These are phyloP conservation scores for Galeruca laticollis DNA, from an alignment of 2,888 invertebrate species.

Conservation along the genomic window DNA sequence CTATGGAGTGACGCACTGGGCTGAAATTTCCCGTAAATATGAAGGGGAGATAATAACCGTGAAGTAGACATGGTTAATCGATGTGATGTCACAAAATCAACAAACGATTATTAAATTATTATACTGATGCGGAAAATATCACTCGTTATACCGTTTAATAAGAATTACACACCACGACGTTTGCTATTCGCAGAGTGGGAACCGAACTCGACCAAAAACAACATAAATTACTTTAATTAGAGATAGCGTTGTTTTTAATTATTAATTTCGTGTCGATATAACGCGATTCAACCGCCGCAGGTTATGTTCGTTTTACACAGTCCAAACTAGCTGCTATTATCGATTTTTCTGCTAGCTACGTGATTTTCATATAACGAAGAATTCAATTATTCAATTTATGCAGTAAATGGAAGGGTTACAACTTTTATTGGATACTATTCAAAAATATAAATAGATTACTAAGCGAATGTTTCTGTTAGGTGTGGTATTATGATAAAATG, in stretches of 20 bases:
- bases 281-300: not conserved
- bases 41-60: constrained; percentile 50
- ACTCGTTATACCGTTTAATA: not conserved
- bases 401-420: not conserved
- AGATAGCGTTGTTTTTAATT: not conserved
- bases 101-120: constrained; percentile 6
- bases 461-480: not conserved
- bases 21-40: constrained; percentile 41
- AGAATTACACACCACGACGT: no score
- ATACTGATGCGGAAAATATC: not conserved
- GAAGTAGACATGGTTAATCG: constrained; percentile 41
- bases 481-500: not conserved
- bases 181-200: not conserved
- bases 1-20: constrained; percentile 27
- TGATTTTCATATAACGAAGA: constrained; percentile 12
- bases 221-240: not conserved
- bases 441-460: constrained; percentile 16
- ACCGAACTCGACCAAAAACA: not conserved
- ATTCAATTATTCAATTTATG: constrained; percentile 1
- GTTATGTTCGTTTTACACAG: not conserved
- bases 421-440: constrained; percentile 20
- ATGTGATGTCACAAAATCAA: constrained; percentile 16
- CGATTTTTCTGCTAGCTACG: not conserved
- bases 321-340: not conserved
- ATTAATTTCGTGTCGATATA: not conserved